Evolutionary conservation across 53 echinoderm and acorn worm species (phyloP), one percentile per base, ranked within the genome.

Genomic region (Arbacia lixula): DNA sequence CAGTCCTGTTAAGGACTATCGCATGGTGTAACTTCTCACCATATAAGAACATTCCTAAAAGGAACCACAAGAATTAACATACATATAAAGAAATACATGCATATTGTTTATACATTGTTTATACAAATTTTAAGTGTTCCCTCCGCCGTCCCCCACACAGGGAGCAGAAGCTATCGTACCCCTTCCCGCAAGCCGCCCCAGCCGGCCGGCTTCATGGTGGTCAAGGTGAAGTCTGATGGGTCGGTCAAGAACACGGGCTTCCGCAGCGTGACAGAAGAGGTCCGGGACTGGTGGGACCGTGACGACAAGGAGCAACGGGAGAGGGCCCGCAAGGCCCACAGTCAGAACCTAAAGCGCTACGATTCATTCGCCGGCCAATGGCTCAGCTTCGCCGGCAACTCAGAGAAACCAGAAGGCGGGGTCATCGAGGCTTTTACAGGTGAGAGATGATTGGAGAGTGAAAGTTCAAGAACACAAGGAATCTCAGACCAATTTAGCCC

Each of bases 381-480:
- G 98, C 84, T 93, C 6, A 94, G 88, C 76, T 97, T 97, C 65
- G 89, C 90, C 5, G 97, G 94, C n/a, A 66, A 72, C 27, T 71
- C 10, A 8, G 88, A 72, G 36, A 63, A 52, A 6, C 35, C 69
- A 1, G 86, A 66, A 2, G 21, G 83, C 16, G 90, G 98, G 9
- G 88, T 97, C 27, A 83, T 97, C 11, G 92, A 94, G 42, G 92
- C 94, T 6, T 97, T 97, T 39, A 84, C 94, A 9, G 95, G 95
- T 95, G 46, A 66, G 46, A 43, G 17, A 1, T 24, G 46, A 8
- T 46, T 46, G 46, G 14, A 46, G 14, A 10, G 46, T n/a, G n/a
- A n/a, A n/a, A n/a, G n/a, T n/a, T n/a, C n/a, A n/a, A n/a, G n/a
- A n/a, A n/a, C n/a, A n/a, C n/a, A n/a, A n/a, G n/a, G n/a, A n/a